phyloP scores from a whole-genome alignment of 2,888 invertebrate genomes.

The Hololepta plana region DNA sequence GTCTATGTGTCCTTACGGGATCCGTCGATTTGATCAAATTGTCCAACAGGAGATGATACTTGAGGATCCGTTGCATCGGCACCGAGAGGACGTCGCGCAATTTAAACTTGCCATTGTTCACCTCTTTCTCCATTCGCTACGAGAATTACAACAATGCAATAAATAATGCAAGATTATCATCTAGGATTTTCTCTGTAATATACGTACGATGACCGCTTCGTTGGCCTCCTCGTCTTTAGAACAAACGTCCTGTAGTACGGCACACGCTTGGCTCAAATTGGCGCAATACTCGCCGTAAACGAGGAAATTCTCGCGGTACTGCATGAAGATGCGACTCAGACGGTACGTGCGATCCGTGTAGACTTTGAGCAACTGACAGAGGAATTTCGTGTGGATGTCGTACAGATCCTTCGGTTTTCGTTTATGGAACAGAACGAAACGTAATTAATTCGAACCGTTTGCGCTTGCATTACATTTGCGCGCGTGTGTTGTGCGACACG shows the following conservation, averaged over 20 bases:
- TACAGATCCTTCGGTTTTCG: conserved; percentile 47
- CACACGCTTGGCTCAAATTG: conserved; percentile 78
- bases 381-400: conserved; percentile 72
- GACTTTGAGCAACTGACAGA: conserved; percentile 61
- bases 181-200: conserved; percentile 4
- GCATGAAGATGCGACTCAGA: conserved; percentile 72
- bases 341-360: conserved; percentile 39
- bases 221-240: conserved; percentile 44
- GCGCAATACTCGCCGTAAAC: conserved; percentile 95
- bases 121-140: conserved; percentile 82
- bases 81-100: conserved; percentile 89
- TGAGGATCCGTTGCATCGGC: conserved; percentile 96
- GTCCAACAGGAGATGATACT: conserved; percentile 87
- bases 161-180: conserved; percentile 4
- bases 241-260: conserved; percentile 59
- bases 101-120: conserved; percentile 88
- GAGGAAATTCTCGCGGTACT: conserved; percentile 78
- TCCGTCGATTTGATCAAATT: conserved; percentile 77
- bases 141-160: conserved; percentile 6
- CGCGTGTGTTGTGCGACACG: too few relatives aligned
- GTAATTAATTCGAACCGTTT: conserved; percentile 3
- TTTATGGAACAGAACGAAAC: conserved; percentile 6
- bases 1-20: conserved; percentile 34
- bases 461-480: too few relatives aligned
- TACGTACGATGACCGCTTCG: conserved; percentile 44